A percentile compares a stretch with the other conserved stretches of the same genome.
phyloP scores from a whole-genome alignment of 2,797 vertebrate genomes.

The Cyclura pinguis region DNA sequence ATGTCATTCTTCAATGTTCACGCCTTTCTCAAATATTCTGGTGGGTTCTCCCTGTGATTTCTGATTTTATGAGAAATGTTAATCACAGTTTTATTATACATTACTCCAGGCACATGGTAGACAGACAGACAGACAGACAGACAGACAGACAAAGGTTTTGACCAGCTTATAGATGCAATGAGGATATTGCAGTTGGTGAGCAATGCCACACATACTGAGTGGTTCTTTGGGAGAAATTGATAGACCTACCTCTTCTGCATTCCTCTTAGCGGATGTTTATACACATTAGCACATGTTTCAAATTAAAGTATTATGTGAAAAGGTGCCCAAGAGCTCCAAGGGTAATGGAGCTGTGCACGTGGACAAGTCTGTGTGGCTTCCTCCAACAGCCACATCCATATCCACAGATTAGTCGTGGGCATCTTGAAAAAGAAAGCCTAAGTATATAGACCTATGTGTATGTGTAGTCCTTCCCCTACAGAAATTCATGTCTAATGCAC shows the following conservation, averaged over 20 bases:
- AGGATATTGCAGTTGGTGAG: neutral
- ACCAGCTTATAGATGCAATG: neutral
- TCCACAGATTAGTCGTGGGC: neutral
- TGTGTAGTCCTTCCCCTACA: neutral
- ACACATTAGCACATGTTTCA: neutral
- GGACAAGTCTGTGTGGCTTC: neutral
- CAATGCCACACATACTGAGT: neutral
- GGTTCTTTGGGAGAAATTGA: neutral
- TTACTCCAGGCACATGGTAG: too few species aligned
- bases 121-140: too few species aligned
- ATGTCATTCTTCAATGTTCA: too few species aligned
- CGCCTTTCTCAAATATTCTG: too few species aligned
- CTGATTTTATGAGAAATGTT: too few species aligned
- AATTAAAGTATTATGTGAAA: neutral
- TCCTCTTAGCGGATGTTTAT: neutral
- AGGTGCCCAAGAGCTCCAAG: neutral
- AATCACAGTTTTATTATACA: too few species aligned
- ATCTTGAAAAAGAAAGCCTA: neutral
- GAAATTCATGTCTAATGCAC: neutral
- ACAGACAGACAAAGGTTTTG: too few species aligned
- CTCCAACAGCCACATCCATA: neutral
- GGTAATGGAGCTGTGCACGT: too few species aligned
- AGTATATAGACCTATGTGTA: neutral
- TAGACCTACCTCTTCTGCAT: neutral
- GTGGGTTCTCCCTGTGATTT: too few species aligned